A percentile compares a stretch with the other conserved stretches of the same genome.
phyloP scores from a whole-genome alignment of 2,113 vertebrate species.

The Prietella phreatophila region DNA sequence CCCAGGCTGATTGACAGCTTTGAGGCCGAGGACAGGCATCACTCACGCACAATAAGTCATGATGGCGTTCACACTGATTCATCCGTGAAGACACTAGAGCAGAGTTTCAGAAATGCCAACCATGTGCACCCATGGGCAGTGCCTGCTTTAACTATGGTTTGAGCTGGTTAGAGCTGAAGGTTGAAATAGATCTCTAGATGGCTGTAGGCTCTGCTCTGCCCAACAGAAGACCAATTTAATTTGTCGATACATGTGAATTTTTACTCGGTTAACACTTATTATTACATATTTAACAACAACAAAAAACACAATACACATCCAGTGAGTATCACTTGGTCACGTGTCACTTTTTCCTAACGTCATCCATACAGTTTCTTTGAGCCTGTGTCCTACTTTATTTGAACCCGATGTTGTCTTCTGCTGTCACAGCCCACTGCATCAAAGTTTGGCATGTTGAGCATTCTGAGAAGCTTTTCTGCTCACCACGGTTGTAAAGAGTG shows the following conservation, averaged over 20 bases:
- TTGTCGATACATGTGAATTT: neutral
- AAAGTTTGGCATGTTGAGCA: neutral
- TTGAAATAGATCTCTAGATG: conserved; percentile 4
- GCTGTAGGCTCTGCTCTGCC: neutral
- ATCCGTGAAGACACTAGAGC: conserved; percentile 50
- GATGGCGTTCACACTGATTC: conserved; percentile 47
- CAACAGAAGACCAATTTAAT: neutral
- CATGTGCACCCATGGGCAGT: conserved; percentile 21
- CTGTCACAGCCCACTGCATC: neutral
- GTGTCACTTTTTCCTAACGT: neutral
- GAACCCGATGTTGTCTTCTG: neutral
- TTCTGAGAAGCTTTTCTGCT: neutral
- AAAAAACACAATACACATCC: neutral
- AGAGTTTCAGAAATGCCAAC: conserved; percentile 22
- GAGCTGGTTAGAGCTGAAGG: neutral
- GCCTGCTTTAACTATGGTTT: neutral
- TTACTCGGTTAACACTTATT: neutral
- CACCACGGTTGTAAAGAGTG: neutral
- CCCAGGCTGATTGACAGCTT: conserved; percentile 67
- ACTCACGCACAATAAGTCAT: conserved; percentile 48
- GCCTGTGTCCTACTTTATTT: neutral
- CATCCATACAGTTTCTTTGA: neutral
- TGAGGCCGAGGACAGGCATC: conserved; percentile 59
- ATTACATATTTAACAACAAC: neutral
- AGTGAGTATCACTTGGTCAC: neutral